These are phyloP conservation scores for Cydia pomonella DNA, from an alignment of 1,140 invertebrate genomes.

Conservation along the genomic window DNA sequence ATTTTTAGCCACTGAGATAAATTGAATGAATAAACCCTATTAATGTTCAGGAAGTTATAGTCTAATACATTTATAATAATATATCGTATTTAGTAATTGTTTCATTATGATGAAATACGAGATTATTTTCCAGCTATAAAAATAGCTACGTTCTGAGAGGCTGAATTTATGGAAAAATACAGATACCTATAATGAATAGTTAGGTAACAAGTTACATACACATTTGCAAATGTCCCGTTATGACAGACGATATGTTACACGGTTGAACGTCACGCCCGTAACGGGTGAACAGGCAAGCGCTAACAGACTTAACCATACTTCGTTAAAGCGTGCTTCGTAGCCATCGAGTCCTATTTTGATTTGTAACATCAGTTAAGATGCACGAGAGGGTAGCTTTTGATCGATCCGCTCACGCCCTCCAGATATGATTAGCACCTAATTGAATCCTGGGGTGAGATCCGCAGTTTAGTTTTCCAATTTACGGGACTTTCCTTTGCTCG, in stretches of 20 bases:
- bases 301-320: conserved; percentile 30
- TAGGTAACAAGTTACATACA: conserved; percentile 15
- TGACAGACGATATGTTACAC: conserved; percentile 27
- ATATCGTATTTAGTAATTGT: too few relatives aligned
- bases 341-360: conserved; percentile 33
- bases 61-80: too few relatives aligned
- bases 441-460: conserved; percentile 77
- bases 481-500: conserved; percentile 72
- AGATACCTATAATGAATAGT: neutral
- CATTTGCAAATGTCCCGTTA: conserved; percentile 12
- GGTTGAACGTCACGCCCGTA: conserved; percentile 7
- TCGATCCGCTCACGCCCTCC: conserved; percentile 75
- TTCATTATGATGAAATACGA: too few relatives aligned
- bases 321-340: conserved; percentile 24
- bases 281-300: conserved; percentile 24
- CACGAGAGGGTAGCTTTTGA: conserved; percentile 54
- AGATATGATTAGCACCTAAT: conserved; percentile 79
- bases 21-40: neutral
- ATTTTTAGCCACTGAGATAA: neutral
- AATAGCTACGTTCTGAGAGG: neutral
- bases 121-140: too few relatives aligned
- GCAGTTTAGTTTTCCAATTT: conserved; percentile 80
- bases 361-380: conserved; percentile 37
- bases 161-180: neutral
- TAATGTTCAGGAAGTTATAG: neutral